Evolutionary conservation across 2,113 vertebrate species (phyloP).

Genomic region (Phylloscopus whistleri): DNA sequence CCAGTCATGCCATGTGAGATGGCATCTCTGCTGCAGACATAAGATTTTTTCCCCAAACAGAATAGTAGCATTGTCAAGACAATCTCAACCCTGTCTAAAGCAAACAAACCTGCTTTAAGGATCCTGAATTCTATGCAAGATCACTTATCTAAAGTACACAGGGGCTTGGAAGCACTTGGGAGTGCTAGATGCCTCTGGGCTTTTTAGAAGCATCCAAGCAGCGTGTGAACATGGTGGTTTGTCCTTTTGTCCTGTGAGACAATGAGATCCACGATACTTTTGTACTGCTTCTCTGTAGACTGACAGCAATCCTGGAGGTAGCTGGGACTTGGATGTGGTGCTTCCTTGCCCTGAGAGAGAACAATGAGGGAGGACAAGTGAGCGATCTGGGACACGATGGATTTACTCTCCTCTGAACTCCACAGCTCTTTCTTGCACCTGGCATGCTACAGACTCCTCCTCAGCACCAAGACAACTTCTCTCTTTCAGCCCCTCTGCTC

Average conservation of each 20-base stretch:
- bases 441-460: rapidly evolving
- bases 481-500: neutral
- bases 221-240: rapidly evolving
- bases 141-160: neutral
- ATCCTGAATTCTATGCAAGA: neutral
- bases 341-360: neutral
- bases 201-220: neutral
- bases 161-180: neutral
- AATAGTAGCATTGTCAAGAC: neutral
- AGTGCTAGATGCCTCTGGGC: neutral
- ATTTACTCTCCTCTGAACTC: neutral
- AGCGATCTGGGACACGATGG: rapidly evolving
- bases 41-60: neutral
- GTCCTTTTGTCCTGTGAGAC: neutral
- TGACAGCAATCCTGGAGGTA: neutral
- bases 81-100: neutral
- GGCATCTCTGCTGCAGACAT: neutral
- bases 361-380: neutral
- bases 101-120: neutral
- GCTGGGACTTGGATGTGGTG: neutral
- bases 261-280: rapidly evolving
- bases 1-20: rapidly evolving
- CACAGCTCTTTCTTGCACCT: neutral
- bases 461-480: neutral
- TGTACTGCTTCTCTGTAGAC: neutral